These are phyloP conservation scores for Pachycephala philippinensis DNA, from an alignment of 2,113 vertebrate species.

Conservation along the genomic window DNA sequence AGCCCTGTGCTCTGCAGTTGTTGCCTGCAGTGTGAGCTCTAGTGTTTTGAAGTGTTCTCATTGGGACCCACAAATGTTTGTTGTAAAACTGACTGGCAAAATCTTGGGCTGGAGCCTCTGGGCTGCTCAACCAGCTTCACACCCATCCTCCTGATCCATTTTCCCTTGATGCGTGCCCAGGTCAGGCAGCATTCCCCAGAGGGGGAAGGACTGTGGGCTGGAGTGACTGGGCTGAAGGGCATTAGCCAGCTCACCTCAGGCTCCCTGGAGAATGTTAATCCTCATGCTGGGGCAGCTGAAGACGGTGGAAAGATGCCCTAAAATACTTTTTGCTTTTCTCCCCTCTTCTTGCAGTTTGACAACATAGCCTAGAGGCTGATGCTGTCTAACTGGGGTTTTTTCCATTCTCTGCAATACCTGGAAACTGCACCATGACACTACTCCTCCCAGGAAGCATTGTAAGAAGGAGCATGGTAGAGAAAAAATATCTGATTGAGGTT, in stretches of 20 bases:
- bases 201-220: background rate
- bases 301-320: background rate
- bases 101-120: background rate
- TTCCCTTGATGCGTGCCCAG: background rate
- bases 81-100: slow-evolving; percentile 44
- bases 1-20: background rate
- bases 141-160: background rate
- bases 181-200: background rate
- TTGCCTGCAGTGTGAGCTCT: background rate
- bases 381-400: background rate
- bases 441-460: background rate
- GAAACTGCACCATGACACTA: background rate
- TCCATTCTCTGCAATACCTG: background rate
- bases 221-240: background rate
- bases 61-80: slow-evolving; percentile 36
- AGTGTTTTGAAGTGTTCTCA: background rate
- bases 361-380: background rate
- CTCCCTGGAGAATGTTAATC: background rate
- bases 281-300: background rate
- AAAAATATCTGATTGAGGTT: background rate
- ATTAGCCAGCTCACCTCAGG: background rate
- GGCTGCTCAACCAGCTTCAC: slow-evolving; percentile 10
- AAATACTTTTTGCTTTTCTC: background rate
- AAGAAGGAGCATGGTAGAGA: background rate
- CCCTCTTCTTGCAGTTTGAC: background rate